A percentile compares a stretch with the other conserved stretches of the same genome.
Evolutionary conservation across 2,797 vertebrate genomes (phyloP).

Genomic region (Prionace glauca): DNA sequence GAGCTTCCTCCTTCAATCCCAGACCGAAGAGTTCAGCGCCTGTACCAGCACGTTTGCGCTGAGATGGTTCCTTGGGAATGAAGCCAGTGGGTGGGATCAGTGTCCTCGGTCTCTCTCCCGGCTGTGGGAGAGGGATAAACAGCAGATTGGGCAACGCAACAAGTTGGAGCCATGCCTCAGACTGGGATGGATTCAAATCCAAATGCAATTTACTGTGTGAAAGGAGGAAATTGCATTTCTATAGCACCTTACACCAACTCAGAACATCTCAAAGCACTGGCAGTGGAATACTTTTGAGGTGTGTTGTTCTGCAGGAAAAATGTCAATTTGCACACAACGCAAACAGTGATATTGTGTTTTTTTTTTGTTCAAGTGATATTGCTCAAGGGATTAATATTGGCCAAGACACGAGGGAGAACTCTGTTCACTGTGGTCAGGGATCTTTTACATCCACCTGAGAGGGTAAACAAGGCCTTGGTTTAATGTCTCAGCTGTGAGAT

Average conservation of each 20-base stretch:
- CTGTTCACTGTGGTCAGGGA: neutral
- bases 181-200: neutral
- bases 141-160: neutral
- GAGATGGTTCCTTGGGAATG: too few relatives aligned
- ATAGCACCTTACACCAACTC: neutral
- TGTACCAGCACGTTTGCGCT: neutral
- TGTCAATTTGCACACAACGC: neutral
- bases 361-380: too few relatives aligned
- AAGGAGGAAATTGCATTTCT: neutral
- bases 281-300: neutral
- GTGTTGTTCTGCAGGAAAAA: neutral
- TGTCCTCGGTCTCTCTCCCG: neutral
- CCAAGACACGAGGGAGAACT: neutral
- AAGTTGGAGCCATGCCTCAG: neutral
- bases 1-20: neutral
- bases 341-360: too few relatives aligned
- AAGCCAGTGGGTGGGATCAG: too few relatives aligned
- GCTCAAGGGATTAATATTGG: too few relatives aligned
- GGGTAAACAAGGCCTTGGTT: neutral
- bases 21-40: neutral
- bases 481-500: neutral
- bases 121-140: neutral
- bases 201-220: neutral
- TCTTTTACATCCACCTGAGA: neutral
- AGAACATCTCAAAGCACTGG: neutral